A percentile compares a stretch with the other conserved stretches of the same genome.
These are phyloP conservation scores for Drosophila yakuba DNA, from an alignment of 1,140 invertebrate genomes.

Conservation along the genomic window DNA sequence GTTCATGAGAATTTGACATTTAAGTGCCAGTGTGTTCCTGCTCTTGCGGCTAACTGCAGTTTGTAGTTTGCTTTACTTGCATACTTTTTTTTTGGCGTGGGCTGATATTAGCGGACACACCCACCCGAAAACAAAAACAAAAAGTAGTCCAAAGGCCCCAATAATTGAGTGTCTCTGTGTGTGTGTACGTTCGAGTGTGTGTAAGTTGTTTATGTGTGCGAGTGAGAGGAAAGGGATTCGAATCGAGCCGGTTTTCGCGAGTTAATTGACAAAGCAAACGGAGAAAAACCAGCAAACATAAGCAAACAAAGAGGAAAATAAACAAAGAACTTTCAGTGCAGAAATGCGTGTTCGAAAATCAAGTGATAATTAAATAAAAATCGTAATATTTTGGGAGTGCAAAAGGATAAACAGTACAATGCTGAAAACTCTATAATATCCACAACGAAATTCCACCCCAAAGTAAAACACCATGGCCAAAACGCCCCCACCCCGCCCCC, in stretches of 20 bases:
- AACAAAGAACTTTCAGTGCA: constrained; percentile 23
- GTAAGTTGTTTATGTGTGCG: constrained; percentile 14
- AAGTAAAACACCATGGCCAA: constrained; percentile 20
- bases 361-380: not conserved
- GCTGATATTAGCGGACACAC: constrained; percentile 70
- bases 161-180: not conserved
- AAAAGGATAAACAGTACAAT: constrained; percentile 5
- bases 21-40: constrained; percentile 23
- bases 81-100: constrained; percentile 35
- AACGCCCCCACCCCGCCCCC: constrained; percentile 1
- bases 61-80: constrained; percentile 34
- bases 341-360: not conserved
- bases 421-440: constrained; percentile 25
- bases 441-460: not conserved
- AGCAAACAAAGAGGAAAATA: constrained; percentile 35
- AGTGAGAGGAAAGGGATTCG: constrained; percentile 49
- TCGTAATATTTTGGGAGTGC: not conserved
- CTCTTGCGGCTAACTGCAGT: constrained; percentile 17
- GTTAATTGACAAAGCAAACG: constrained; percentile 73
- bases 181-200: not conserved
- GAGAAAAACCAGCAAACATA: constrained; percentile 54
- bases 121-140: constrained; percentile 64
- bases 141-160: constrained; percentile 45
- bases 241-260: constrained; percentile 58
- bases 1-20: constrained; percentile 82